Evolutionary conservation across 37 sponge, comb jelly and placozoan species (phyloP).

Genomic region (Haliclona indistincta): DNA sequence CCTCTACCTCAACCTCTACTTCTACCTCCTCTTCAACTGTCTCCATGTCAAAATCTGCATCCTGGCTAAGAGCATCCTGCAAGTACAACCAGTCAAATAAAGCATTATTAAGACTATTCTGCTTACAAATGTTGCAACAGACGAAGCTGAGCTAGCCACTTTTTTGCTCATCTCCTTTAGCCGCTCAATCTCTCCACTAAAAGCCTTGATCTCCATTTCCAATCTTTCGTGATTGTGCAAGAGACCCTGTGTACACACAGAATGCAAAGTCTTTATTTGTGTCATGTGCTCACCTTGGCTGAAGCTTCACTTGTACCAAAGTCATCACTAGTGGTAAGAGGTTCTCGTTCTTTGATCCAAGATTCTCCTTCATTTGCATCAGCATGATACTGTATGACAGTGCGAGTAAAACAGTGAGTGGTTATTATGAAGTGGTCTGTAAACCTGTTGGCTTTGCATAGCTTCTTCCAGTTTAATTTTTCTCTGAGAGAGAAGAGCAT

Average conservation of each 20-base stretch:
- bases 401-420: neutral
- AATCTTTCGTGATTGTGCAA: conserved; percentile 78
- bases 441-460: conserved; percentile 79
- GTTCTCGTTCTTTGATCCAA: conserved; percentile 93
- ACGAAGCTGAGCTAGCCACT: conserved; percentile 53
- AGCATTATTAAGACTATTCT: neutral
- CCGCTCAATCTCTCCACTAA: conserved; percentile 74
- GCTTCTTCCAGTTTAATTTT: conserved; percentile 81
- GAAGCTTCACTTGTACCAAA: conserved; percentile 82
- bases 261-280: too few relatives aligned
- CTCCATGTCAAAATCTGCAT: neutral
- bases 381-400: conserved; percentile 76
- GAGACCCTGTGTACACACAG: conserved; percentile 39
- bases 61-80: neutral
- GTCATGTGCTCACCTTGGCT: conserved; percentile 76
- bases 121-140: conserved; percentile 44
- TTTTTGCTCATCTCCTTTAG: conserved; percentile 77
- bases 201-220: conserved; percentile 71
- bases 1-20: conserved; percentile 75
- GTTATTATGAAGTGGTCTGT: neutral
- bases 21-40: neutral
- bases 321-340: conserved; percentile 77
- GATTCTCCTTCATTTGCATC: conserved; percentile 94
- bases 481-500: conserved; percentile 65
- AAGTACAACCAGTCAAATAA: neutral